Conservation (phyloP, 2,113 vertebrate genomes). For the Nymphicus hollandicus region DNA sequence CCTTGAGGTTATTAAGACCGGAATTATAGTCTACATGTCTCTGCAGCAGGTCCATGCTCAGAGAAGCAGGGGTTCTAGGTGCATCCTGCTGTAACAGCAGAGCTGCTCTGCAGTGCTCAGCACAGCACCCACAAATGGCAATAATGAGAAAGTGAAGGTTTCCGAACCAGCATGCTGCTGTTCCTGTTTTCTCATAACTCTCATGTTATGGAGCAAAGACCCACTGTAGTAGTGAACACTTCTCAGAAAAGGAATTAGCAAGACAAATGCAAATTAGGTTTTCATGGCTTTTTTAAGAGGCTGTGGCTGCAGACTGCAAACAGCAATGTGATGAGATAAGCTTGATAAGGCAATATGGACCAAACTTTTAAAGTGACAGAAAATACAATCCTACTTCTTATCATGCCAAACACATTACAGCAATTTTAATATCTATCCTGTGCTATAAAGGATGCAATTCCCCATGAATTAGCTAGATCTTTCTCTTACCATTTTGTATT, state of each 20-base stretch:
- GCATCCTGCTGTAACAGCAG: neutral
- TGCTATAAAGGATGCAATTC: neutral
- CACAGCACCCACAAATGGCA: no score
- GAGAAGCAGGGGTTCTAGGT: neutral
- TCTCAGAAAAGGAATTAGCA: neutral
- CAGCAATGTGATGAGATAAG: neutral
- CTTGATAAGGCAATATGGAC: neutral
- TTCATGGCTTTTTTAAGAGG: neutral
- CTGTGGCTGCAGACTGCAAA: neutral
- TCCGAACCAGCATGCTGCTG: neutral
- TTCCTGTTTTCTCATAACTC: neutral
- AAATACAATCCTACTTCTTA: neutral
- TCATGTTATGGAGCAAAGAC: neutral
- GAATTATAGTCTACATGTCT: neutral
- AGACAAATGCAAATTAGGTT: neutral
- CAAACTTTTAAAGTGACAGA: neutral
- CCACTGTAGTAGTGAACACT: neutral
- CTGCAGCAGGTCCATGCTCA: neutral
- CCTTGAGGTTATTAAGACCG: neutral
- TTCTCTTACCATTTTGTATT: neutral
- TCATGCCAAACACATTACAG: neutral
- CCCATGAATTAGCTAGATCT: neutral
- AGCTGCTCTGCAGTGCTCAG: neutral
- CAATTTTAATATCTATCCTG: neutral
- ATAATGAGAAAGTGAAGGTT: fast-evolving